Base-by-base conservation (phyloP, 2,888 invertebrate genomes). In the Limnephilus marmoratus region DNA sequence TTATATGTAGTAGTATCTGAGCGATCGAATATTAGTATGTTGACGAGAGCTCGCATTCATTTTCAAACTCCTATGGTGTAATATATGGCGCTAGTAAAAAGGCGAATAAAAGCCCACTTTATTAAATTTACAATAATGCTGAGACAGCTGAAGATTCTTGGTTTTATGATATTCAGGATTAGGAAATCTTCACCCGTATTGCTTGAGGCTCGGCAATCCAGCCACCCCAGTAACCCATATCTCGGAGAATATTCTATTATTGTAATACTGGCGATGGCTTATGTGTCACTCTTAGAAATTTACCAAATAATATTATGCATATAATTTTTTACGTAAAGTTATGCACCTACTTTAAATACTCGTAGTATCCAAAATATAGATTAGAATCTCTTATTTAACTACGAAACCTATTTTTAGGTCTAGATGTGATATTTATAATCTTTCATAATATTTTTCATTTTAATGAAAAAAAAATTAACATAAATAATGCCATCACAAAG, bases 71-170 rank as follows among this genome's bases (percentile, higher is more conserved):
- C 49, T 3, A 45, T 45, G 12, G 12, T 41, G 11, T 41, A 41
- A 41, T 41, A 31, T 81, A 29, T 13, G 81, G 34, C 24, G 68
- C 24, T 24, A 68, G 68, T 68, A 68, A 31, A 81, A 82, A 82
- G 34, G 15, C 34, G 7, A 82, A 82, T 82, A 82, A 82, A 34
- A 68, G 12, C 34, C 29, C 31, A 53, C 87, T 53, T 85, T 85
- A 85, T 85, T 85, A 41, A 85, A 85, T n/a, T 85, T 45, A 85
- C 45, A 85, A 85, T 85, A 37, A 18, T 41, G 85, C 41, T 31
- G 85, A 85, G 2, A 41, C 15, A 45, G 85, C n/a, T 45, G 85
- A 34, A 41, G 85, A 11, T 85, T 34, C 85, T 45, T 41, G 3
- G 85, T 85, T 85, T 85, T 85, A 85, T 85, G 34, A 11, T 41